Base-by-base conservation (phyloP, 1,140 invertebrate species). In the Drosophila repletoides region DNA sequence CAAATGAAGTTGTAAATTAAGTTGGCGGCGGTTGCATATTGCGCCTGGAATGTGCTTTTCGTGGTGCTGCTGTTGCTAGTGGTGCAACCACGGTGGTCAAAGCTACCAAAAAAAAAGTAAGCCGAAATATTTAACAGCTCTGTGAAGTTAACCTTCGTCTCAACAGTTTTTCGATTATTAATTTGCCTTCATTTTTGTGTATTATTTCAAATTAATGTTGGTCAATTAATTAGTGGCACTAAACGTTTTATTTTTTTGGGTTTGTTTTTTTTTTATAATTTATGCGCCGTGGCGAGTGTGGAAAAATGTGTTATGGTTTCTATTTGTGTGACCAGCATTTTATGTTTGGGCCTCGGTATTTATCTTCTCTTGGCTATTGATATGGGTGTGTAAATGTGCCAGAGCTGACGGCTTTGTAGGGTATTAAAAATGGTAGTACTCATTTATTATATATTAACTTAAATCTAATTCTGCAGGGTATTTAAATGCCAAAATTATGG, bases 1-100 rank as follows among this genome's bases (percentile, higher is more conserved):
- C 79, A 84, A 84, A 84, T 86, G 84, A 84, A 84, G 79, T 84
- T 79, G 80, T 84, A 84, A 86, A 83, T 68, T 58, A 61, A 79
- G 65, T 66, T 79, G 73, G 69, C 55, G 36, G 43, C 77, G 53
- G 51, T 76, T 68, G 72, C 76, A 81, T 52, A 60, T 56, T 52
- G 26, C 14, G 51, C 59, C 56, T 51, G 56, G 71, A 63, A 60
- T 79, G 76, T 61, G 59, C 48, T 41, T 31, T 51, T n/a, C n/a
- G 15, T 21, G 51, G 34, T 56, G 29, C 6, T 6, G 15, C 31
- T 51, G 19, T 14, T 45, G 59, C 21, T n/a, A 4, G 19, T 22
- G 12, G 14, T 41, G 46, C 5, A 15, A 24, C 4, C 33, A 65
- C 49, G 52, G 19, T 66, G 63, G 63, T 65, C 63, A 26, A 38